A percentile compares a stretch with the other conserved stretches of the same genome.
phyloP scores from a whole-genome alignment of 2,888 invertebrate genomes.

The Epinotia demarniana region DNA sequence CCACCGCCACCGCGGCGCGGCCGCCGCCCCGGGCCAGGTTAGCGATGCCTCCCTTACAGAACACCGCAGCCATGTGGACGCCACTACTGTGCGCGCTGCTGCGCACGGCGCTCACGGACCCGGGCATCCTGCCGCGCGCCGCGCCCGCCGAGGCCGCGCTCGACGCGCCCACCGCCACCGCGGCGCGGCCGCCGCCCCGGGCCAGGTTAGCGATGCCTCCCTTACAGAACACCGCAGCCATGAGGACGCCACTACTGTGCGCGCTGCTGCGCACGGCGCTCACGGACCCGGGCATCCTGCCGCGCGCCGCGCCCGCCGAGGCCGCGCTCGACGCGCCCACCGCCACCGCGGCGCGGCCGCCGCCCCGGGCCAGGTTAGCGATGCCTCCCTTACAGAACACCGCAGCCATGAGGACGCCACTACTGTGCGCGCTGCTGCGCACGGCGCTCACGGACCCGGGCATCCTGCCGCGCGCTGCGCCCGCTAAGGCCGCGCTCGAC shows the following conservation, averaged over 20 bases:
- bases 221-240: neutral
- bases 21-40: slow-evolving; percentile 23
- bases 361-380: too few relatives aligned
- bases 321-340: too few relatives aligned
- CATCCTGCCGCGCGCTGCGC: too few relatives aligned
- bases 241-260: slow-evolving; percentile 69
- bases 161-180: slow-evolving; percentile 2
- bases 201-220: slow-evolving; percentile 2
- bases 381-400: too few relatives aligned
- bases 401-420: too few relatives aligned
- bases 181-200: slow-evolving; percentile 9
- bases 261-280: slow-evolving; percentile 11
- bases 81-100: slow-evolving; percentile 76
- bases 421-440: too few relatives aligned
- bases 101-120: slow-evolving; percentile 20
- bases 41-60: neutral
- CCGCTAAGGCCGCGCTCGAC: too few relatives aligned
- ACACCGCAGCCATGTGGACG: slow-evolving; percentile 84
- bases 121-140: slow-evolving; percentile 26
- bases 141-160: slow-evolving; percentile 28
- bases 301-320: too few relatives aligned
- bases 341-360: too few relatives aligned
- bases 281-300: slow-evolving; percentile 20
- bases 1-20: neutral
- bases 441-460: too few relatives aligned